Evolutionary conservation across 30 jellyfish, hydroid and myxozoan genomes (phyloP), one percentile per base, ranked within the genome.

Genomic region (Cassiopea andromeda): DNA sequence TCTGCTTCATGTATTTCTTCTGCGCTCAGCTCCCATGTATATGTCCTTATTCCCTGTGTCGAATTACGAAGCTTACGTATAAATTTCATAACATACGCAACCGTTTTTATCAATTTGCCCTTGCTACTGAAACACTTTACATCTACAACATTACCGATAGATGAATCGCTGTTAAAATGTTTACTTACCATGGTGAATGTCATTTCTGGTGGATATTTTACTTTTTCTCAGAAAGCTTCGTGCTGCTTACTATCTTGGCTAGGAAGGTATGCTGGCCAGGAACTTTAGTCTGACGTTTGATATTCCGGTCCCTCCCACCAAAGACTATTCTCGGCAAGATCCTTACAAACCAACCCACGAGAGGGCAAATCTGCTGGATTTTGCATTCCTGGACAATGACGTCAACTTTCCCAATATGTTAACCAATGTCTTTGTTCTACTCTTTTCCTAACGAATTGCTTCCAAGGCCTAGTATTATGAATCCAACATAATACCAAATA

Each of bases 321-420:
- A 15, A 81, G 64, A 43, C 46, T 60, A 46, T 81, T 81, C 17
- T 81, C 58, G 73, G 90, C 60, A 64, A 81, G 81, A 13, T 64
- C 64, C 44, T 38, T 81, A 44, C 83, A 61, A 48, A 46, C 48
- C 85, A 48, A n/a, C 48, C 90, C 90, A 4, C 90, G 81, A 46
- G 90, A 81, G 73, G 90, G 90, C 45, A 81, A 27, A 81, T 81
- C 90, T 3, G 59, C 90, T 12, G 90, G 90, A 64, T 81, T 81
- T 44, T 57, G 64, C 46, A 13, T 12, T 44, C 90, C 90, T 47
- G 90, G 90, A 64, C 90, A 81, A 64, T 57, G 85, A 27, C 73
- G 48, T 86, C 64, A 9, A 5, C 90, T 54, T 16, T 48, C 85
- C 59, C 64, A 10, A 17, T 17, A 7, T 7, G 83, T 38, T 44